Evolutionary conservation across 2,113 vertebrate species (phyloP).

Genomic region (Delphinus delphis): DNA sequence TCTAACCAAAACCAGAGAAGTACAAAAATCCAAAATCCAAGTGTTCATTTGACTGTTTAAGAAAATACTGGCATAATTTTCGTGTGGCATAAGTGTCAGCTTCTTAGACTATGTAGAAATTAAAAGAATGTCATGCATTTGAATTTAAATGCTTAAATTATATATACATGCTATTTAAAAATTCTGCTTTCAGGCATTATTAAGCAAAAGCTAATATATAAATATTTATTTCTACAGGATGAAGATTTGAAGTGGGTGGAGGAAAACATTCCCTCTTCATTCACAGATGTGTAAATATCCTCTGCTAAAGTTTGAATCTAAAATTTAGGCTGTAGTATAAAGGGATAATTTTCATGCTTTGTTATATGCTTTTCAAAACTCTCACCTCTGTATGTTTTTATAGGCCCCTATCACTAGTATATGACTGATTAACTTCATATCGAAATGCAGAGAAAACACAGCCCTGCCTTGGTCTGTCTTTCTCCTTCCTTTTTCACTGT

Average conservation of each 20-base stretch:
- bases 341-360: not conserved
- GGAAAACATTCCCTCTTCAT: constrained; percentile 83
- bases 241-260: constrained; percentile 84
- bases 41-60: not conserved
- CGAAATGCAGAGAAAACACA: not conserved
- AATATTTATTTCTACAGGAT: constrained; percentile 73
- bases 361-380: not conserved
- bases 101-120: not conserved
- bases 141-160: not conserved
- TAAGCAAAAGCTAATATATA: constrained; percentile 49
- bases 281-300: constrained; percentile 82
- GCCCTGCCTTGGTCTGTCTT: not conserved
- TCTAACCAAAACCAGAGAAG: constrained; percentile 1
- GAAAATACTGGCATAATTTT: not conserved
- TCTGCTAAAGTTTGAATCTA: constrained; percentile 13
- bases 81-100: not conserved
- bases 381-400: not conserved
- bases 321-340: not conserved
- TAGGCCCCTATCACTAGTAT: not conserved
- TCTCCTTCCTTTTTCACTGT: not conserved
- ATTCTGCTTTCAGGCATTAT: not conserved
- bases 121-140: not conserved
- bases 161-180: not conserved
- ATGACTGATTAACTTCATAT: not conserved
- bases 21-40: not conserved